Evolutionary conservation across 2,888 invertebrate genomes (phyloP).

Genomic region (Chrysotoxum bicinctum): DNA sequence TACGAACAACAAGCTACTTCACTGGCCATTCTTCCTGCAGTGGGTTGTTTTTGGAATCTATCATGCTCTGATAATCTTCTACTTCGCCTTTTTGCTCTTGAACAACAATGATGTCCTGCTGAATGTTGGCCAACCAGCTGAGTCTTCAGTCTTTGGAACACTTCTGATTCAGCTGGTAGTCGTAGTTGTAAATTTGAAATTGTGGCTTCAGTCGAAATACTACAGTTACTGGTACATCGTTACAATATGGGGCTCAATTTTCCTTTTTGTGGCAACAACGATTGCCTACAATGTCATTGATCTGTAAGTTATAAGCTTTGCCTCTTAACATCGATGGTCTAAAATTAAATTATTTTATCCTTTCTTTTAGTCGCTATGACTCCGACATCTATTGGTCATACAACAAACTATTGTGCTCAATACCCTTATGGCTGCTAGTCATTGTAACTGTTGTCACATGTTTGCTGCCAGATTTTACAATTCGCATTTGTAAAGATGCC

Average conservation of each 20-base stretch:
- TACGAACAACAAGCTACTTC: constrained; percentile 85
- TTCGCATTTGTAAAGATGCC: constrained; percentile 76
- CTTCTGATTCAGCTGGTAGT: constrained; percentile 84
- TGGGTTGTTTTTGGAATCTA: constrained; percentile 86
- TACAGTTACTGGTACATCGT: constrained; percentile 83
- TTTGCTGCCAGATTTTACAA: constrained; percentile 84
- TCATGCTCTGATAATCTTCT: constrained; percentile 86
- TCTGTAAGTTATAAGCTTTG: constrained; percentile 83
- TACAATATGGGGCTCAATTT: constrained; percentile 83
- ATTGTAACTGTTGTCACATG: constrained; percentile 82
- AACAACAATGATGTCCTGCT: constrained; percentile 82
- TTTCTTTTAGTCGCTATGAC: constrained; percentile 81
- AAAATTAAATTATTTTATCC: not conserved
- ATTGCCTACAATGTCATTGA: constrained; percentile 84
- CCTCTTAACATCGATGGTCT: not conserved
- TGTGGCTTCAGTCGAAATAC: constrained; percentile 85
- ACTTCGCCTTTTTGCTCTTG: constrained; percentile 82
- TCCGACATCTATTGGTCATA: constrained; percentile 85
- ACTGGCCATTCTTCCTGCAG: constrained; percentile 84
- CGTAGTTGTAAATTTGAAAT: constrained; percentile 84
- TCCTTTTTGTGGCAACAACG: constrained; percentile 83
- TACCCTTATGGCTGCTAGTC: constrained; percentile 85
- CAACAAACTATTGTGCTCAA: constrained; percentile 83
- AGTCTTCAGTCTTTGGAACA: constrained; percentile 84
- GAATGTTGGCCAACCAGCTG: constrained; percentile 83